Evolutionary conservation across 64 coral and sea anemone genomes (phyloP), one percentile per base, ranked within the genome.

Genomic region (Montipora capricornis): DNA sequence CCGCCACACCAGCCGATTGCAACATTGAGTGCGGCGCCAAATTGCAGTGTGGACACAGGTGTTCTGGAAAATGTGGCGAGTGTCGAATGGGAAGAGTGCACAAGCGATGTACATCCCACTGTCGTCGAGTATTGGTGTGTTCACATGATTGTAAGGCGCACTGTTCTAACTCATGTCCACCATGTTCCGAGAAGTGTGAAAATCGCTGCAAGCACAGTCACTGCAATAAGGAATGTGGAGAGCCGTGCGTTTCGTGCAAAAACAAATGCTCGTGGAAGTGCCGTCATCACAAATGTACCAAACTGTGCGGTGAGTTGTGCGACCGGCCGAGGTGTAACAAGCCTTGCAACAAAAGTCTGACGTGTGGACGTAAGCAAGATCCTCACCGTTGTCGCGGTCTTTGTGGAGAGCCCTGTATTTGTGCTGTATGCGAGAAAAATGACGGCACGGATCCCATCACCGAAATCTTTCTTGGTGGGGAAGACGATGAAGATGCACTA

Each of bases 401-500:
- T 67, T 95, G 94, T 64, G 80, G 79, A 59, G 79, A 81, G 79
- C 7, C 17, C 20, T 81, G 79, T 15, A 58, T 81, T 81, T 81
- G 79, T 81, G 79, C 50, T 15, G 79, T 81, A 17, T 81, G 79
- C 49, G 50, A 58, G n/a, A 81, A 81, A 24, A 81, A 81, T 47
- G 49, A 79, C 48, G 49, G 52, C 17, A 24, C 5, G 15, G 50
- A 57, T 58, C 4, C 76, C 15, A 81, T 81, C 19, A 81, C 79
- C 16, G 50, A 81, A 55, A 81, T 37, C 2, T 59, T 59, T 81
- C 8, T 81, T 5, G 79, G 79, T 24, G 79, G 79, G 19, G 79
- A 81, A 81, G 93, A 93, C 50, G 96, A 95, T 79, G 49, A 92
- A 87, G 86, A 79, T 80, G 96, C 90, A 11, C 79, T 90, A 15